Base-by-base conservation (phyloP, 2,113 vertebrate species). In the Anseranas semipalmata region DNA sequence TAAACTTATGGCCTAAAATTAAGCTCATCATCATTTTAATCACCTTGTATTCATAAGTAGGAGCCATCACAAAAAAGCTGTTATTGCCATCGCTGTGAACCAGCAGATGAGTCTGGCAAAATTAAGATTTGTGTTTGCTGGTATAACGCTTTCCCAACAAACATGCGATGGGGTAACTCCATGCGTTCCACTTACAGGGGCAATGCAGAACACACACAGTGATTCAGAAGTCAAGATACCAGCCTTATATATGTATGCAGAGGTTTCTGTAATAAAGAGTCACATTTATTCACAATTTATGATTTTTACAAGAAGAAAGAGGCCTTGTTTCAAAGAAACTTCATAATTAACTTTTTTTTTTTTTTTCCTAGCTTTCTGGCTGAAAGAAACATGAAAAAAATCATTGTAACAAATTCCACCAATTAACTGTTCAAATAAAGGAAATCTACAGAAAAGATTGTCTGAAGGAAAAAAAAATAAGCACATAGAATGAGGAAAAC, bases 271-370 rank as follows among this genome's bases (percentile, higher is more conserved):
- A 85, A 72, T 46, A 63, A 83, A 77, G 32, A 65, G 20, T 56
- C 53, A 70, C 25, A 56, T 74, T 59, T 78, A 67, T 63, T 65
- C 41, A 43, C 48, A 62, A 70, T 89, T 90, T 80, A 78, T 77
- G 6, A 60, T 82, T 41, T 73, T 77, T 88, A 63, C 18, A 71
- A 39, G 77, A 74, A 46, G 46, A 85, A 89, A 52, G 27, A 46
- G 55, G n/a, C 43, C 50, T 85, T 53, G 27, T 92, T 91, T 75
- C 66, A 93, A 88, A 86, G 84, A 91, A 85, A 82, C 66, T 35
- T 58, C 55, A 52, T 37, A 46, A 94, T 65, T 74, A 66, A 39
- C 20, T 20, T 45, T 33, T 66, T 66, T 48, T 76, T 60, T 52
- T 32, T 18, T 17, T 8, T 76, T 88, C 32, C 37, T 25, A 56